Conservation (phyloP, 2,113 vertebrate species). For the Chunga burmeisteri region DNA sequence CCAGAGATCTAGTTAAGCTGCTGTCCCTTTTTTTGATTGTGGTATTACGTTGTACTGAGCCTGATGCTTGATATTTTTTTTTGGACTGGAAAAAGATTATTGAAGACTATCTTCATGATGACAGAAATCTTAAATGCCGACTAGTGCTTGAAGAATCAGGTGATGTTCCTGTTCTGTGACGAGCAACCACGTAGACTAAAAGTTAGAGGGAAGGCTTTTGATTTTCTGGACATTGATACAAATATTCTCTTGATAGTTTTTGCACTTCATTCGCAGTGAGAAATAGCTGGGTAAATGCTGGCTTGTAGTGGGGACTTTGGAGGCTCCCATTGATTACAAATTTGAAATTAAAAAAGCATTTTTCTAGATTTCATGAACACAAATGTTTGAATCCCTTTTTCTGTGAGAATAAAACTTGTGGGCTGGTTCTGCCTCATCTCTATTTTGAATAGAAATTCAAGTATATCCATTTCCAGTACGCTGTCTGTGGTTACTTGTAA, state of each 20-base stretch:
- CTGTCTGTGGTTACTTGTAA: too few relatives aligned
- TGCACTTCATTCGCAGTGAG: background rate
- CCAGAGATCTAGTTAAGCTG: background rate
- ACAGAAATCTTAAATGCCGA: background rate
- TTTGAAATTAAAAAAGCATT: background rate
- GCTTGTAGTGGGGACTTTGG: background rate
- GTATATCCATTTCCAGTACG: fast-evolving
- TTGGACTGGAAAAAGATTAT: background rate
- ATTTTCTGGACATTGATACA: background rate
- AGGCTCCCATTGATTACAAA: background rate
- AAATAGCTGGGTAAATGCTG: background rate
- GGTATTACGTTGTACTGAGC: fast-evolving
- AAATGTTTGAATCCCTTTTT: background rate
- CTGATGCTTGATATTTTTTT: background rate
- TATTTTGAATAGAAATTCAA: background rate
- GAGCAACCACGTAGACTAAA: fast-evolving
- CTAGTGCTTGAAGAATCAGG: fast-evolving
- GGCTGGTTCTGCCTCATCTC: background rate
- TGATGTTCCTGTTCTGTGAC: background rate
- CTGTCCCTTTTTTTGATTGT: too few relatives aligned
- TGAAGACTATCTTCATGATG: background rate
- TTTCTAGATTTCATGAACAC: background rate
- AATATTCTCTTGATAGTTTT: background rate
- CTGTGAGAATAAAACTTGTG: background rate
- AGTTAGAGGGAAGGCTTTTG: background rate